A percentile compares a stretch with the other conserved stretches of the same genome.
Conservation (phyloP, 2,888 invertebrate species). For the Melipona beecheii region DNA sequence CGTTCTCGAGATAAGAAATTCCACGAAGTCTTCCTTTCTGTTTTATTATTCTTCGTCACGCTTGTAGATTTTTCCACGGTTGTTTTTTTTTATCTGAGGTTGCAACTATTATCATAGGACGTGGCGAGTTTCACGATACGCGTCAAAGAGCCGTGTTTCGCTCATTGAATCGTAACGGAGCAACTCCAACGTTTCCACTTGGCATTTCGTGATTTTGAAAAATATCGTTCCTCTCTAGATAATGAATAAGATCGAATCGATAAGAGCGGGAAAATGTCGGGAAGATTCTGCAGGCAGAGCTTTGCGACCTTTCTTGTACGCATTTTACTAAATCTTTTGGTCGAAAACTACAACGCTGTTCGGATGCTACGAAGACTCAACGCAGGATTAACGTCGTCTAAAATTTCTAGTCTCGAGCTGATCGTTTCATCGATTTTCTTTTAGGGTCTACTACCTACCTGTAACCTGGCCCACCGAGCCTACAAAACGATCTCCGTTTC, state of each 20-base stretch:
- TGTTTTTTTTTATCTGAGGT: constrained; percentile 27
- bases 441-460: constrained; percentile 71
- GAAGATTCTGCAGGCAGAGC: background rate
- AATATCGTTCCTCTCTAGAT: background rate
- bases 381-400: constrained; percentile 24
- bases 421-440: constrained; percentile 1
- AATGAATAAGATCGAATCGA: background rate
- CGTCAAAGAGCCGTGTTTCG: background rate
- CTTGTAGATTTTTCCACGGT: constrained; percentile 22
- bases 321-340: constrained; percentile 4
- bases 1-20: constrained; percentile 59
- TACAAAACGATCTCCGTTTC: constrained; percentile 57
- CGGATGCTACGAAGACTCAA: constrained; percentile 1
- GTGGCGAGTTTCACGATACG: constrained; percentile 43
- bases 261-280: background rate
- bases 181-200: background rate
- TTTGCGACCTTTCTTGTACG: constrained; percentile 29
- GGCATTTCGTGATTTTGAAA: constrained; percentile 21
- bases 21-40: constrained; percentile 47
- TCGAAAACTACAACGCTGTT: background rate
- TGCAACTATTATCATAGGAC: constrained; percentile 49
- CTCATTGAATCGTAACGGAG: constrained; percentile 16
- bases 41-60: constrained; percentile 56
- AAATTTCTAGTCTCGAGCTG: background rate
- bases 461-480: constrained; percentile 70